Base-by-base conservation (phyloP, 2,797 vertebrate genomes). In the Sparidentex hasta region DNA sequence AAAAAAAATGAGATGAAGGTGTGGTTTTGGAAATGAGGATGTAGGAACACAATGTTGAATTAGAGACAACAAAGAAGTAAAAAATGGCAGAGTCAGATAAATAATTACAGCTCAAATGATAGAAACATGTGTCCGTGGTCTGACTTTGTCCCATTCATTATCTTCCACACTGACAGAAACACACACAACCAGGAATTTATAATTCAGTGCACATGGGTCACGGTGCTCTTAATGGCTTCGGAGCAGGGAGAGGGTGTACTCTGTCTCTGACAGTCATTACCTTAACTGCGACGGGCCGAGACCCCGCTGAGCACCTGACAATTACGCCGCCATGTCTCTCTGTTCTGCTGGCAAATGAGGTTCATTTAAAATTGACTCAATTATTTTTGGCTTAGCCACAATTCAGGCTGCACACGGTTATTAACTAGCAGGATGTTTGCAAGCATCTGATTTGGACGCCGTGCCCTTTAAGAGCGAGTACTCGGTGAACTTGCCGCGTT, bases 311-410 rank as follows among this genome's bases (percentile, higher is more conserved):
- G 75, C 54, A 73, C 78, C 65, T 71, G 69, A 47, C 77, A 81
- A 74, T 86, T 81, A 82, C 25, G 20, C 66, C 65, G 71, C 72
- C 74, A 61, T 65, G 54, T 72, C 38, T n/a, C 27, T 52, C 79
- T 86, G 65, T 67, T 84, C 78, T 81, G 38, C 48, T 46, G 62
- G 57, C 50, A 80, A 82, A 83, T 17, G 38, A 69, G 65, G 59
- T 48, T 59, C 71, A 66, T 86, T 87, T 62, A 27, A 55, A 82
- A 87, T 21, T 46, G 69, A 65, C 57, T 77, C 65, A 70, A 71
- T 88, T 76, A 83, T 72, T 67, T 74, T 54, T 43, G 54, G 64
- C 68, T 69, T 69, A 58, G 47, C 43, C 63, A 43, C 51, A 56
- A 44, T 51, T 38, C n/a, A 44, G 41, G 25, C 41, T 48, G 41